A percentile compares a stretch with the other conserved stretches of the same genome.
phyloP scores from a whole-genome alignment of 2,888 invertebrate species.

The Lithosia quadra region DNA sequence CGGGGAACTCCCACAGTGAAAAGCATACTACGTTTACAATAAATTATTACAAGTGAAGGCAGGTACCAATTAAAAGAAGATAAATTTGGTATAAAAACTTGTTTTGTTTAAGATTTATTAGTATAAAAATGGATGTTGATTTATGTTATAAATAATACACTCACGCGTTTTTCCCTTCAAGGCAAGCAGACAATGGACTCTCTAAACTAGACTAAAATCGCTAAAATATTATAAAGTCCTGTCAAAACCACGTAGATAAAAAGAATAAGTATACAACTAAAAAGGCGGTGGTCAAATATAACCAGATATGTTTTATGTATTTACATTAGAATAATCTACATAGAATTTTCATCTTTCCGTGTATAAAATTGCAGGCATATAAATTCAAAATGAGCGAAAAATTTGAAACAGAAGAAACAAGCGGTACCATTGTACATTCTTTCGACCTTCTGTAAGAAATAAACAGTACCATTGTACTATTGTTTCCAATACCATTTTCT shows the following conservation, averaged over 20 bases:
- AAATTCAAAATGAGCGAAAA: no score
- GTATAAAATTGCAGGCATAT: no score
- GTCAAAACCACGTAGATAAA: not conserved
- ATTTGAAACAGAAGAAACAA: no score
- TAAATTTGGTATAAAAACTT: not conserved
- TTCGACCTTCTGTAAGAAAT: no score
- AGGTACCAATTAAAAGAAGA: slow-evolving; percentile 8
- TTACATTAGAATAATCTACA: no score
- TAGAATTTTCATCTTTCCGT: no score
- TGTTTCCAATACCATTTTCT: no score
- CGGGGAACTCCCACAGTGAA: slow-evolving; percentile 35
- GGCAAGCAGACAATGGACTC: not conserved
- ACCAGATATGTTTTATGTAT: no score
- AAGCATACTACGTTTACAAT: slow-evolving; percentile 22
- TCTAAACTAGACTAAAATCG: not conserved
- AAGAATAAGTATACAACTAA: no score
- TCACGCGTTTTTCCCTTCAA: slow-evolving; percentile 4
- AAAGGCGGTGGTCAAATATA: no score
- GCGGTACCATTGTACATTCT: no score
- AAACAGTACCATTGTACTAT: no score
- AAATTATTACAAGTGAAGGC: slow-evolving; percentile 40
- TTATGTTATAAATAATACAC: not conserved
- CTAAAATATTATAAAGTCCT: not conserved
- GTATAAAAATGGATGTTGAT: not conserved
- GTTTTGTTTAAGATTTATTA: not conserved